Evolutionary conservation across 2,113 vertebrate genomes (phyloP), one percentile per base, ranked within the genome.

Genomic region (Polypterus bichir): DNA sequence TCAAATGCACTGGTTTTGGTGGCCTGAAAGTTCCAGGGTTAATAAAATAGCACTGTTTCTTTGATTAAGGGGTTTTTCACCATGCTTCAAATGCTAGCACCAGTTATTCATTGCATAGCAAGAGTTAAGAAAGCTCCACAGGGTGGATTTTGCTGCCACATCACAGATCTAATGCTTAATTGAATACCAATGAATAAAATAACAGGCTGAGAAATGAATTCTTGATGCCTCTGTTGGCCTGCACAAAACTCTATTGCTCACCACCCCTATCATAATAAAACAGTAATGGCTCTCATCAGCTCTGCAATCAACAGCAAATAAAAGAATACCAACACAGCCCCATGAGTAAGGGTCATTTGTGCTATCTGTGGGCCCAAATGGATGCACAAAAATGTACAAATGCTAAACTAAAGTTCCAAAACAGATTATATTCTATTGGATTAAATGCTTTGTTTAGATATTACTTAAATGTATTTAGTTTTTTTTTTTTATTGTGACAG

Each of bases 11-110:
- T 62, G 27, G 61, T 62, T 46, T 6, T 59, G 49, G 44, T 52
- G 54, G 48, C 74, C 77, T 73, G 59, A 76, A 73, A 80, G 81
- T 82, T 80, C 80, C 80, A 82, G 63, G 69, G 79, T 79, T 79
- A 82, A 84, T 49, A 3, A 61, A 58, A 65, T 9, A 60, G 51
- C 61, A 55, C 61, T 62, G 52, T 27, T 27, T 27, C 47, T 51
- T 27, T 27, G 27, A 27, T 27, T 27, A 27, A 27, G 27, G 27
- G 27, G 27, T 66, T 64, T 86, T 85, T 83, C 89, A 89, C 82
- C 85, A 62, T 86, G 85, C 84, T 90, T 92, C 90, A 90, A 90
- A 88, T 84, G 74, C 71, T 74, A 76, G 72, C 65, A 9, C 5
- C 45, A 45, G 60, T 49, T 3, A 4, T n/a, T 60, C 59, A 48